Evolutionary conservation across 1,140 invertebrate genomes (phyloP), one percentile per base, ranked within the genome.

Genomic region (Platyscapa corneri): DNA sequence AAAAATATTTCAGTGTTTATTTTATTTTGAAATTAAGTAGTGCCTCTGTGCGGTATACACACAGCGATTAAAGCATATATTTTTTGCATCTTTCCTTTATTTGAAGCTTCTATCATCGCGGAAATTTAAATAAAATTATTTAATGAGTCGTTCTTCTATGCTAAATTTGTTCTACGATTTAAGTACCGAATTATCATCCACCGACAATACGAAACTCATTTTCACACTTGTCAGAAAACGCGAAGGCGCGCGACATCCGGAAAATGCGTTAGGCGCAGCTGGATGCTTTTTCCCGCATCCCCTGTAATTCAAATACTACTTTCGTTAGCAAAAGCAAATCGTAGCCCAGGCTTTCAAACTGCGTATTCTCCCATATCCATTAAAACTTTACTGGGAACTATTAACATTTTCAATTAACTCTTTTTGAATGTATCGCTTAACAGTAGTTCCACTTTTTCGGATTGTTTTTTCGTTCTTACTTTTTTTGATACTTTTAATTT

Each of bases 381-480:
- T 83, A 65, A 76, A 83, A 83, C 74, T 83, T 83, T 77, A 56
- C 60, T 78, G 65, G 7, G 37, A 27, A n/a, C 56, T 32, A 84
- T 84, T 78, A 78, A 70, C 75, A 84, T 84, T 84, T 84, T 84
- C 83, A 84, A 84, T 79, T 84, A 84, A n/a, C 34, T 27, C 76
- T 79, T 70, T 78, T 37, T n/a, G 12, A 67, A 78, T 2, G 20
- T 67, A 5, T 23, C 34, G 10, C 67, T 65, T 65, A 42, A 79
- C 23, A 42, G n/a, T 42, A 42, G 30, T 1, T n/a, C 5, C n/a
- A 42, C 6, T 27, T 74, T 74, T 74, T n/a, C 37, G 3, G 0
- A 39, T 23, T 14, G 12, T n/a, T 42, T 37, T 42, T 10, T 14
- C n/a, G 16, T 6, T 18, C 34, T 5, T 18, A 12, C 23, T 27